A percentile compares a stretch with the other conserved stretches of the same genome.
These are phyloP conservation scores for Myotis daubentonii DNA, from an alignment of 2,797 vertebrate species.

Conservation along the genomic window DNA sequence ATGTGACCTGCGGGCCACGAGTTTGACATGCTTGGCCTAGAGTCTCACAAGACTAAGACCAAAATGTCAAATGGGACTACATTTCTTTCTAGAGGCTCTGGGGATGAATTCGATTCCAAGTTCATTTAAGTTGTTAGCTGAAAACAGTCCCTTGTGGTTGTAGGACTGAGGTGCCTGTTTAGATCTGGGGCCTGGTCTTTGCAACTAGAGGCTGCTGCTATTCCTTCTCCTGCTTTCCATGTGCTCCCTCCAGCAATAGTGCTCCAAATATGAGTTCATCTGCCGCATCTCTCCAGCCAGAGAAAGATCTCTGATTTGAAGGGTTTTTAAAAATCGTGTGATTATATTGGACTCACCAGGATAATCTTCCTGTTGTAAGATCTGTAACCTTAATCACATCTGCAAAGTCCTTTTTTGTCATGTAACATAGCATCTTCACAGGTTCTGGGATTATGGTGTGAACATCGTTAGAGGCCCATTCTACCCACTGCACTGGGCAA, in stretches of 20 bases:
- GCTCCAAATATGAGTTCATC: not conserved
- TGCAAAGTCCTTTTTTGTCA: not conserved
- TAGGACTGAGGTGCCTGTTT: not conserved
- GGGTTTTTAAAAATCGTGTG: not conserved
- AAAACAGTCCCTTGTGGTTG: not conserved
- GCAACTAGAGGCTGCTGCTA: accelerated
- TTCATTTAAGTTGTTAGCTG: not conserved
- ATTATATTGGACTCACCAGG: not conserved
- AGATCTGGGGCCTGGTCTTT: not conserved
- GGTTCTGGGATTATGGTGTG: not conserved
- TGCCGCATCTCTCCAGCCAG: not conserved
- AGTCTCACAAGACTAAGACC: not conserved
- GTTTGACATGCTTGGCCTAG: not conserved
- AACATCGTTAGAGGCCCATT: not conserved
- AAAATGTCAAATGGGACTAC: not conserved
- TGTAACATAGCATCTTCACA: not conserved
- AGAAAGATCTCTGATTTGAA: not conserved
- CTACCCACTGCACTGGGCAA: not conserved
- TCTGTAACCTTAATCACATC: not conserved
- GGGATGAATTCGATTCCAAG: not conserved
- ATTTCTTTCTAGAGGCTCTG: not conserved
- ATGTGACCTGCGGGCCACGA: too few relatives aligned
- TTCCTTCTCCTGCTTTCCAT: not conserved
- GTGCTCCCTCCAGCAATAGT: accelerated
- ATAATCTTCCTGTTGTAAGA: not conserved